These are phyloP conservation scores for Plectropomus leopardus DNA, from an alignment of 2,113 vertebrate species.

Conservation along the genomic window DNA sequence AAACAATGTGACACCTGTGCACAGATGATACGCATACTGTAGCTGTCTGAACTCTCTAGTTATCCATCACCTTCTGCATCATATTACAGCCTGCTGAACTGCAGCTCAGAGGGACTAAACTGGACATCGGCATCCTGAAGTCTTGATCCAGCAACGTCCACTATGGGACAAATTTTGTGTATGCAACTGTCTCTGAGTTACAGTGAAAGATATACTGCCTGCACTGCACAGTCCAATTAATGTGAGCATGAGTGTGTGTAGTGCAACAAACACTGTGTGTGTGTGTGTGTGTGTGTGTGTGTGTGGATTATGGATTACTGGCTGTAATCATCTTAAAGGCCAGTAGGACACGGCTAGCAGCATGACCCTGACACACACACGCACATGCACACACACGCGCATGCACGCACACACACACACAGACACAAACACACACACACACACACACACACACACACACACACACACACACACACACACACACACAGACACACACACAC, in stretches of 20 bases:
- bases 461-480: conserved; percentile 6
- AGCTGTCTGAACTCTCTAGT: neutral
- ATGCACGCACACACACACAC: neutral
- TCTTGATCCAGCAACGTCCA: neutral
- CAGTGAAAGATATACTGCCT: neutral
- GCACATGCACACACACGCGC: neutral
- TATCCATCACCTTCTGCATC: neutral
- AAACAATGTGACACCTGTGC: neutral
- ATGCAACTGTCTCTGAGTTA: neutral
- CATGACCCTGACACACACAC: conserved; percentile 1
- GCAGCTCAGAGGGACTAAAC: neutral
- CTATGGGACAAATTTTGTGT: neutral
- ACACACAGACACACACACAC: neutral
- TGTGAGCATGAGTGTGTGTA: conserved; percentile 14
- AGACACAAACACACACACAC: neutral
- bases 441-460: neutral
- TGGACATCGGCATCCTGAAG: neutral
- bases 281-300: conserved; percentile 32
- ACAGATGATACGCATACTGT: neutral
- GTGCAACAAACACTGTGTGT: neutral
- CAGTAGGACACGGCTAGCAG: conserved; percentile 20
- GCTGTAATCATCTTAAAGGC: conserved; percentile 68
- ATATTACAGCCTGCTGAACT: neutral
- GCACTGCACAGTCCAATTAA: neutral
- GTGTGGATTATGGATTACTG: conserved; percentile 66